phyloP scores from a whole-genome alignment of 2,113 vertebrate genomes.

The Proterorhinus semilunaris region DNA sequence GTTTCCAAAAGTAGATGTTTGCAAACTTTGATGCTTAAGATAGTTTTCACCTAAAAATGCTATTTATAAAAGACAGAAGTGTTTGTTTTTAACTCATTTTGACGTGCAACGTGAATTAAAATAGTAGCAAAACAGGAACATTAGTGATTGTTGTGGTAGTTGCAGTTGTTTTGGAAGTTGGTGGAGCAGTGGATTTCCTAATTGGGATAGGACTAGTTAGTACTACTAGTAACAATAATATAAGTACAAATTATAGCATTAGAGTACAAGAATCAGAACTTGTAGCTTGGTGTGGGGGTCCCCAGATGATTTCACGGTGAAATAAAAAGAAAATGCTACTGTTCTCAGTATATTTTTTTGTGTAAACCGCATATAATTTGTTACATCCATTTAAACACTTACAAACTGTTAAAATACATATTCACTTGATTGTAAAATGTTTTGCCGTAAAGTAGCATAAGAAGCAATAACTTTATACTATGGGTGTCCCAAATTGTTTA shows the following conservation, averaged over 20 bases:
- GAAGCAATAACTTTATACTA: too few relatives aligned
- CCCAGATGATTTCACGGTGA: too few relatives aligned
- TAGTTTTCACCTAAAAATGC: constrained; percentile 8
- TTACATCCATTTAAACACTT: too few relatives aligned
- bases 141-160: background rate
- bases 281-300: background rate
- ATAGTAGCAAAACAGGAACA: background rate
- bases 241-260: background rate
- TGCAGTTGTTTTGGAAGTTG: background rate
- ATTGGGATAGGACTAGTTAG: background rate
- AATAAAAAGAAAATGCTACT: too few relatives aligned
- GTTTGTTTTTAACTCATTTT: constrained; percentile 2
- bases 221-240: background rate
- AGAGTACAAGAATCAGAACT: background rate
- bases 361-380: too few relatives aligned
- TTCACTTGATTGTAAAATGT: too few relatives aligned
- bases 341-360: too few relatives aligned
- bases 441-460: too few relatives aligned
- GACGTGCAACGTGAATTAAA: constrained; percentile 1
- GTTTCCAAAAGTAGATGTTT: constrained; percentile 56
- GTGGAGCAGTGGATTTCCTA: too few relatives aligned
- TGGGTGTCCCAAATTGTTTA: too few relatives aligned
- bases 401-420: too few relatives aligned
- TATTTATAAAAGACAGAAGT: constrained; percentile 44
- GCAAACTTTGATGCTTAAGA: constrained; percentile 25